Evolutionary conservation across 2,797 vertebrate species (phyloP), one percentile per base, ranked within the genome.

Genomic region (Remorina albescens): DNA sequence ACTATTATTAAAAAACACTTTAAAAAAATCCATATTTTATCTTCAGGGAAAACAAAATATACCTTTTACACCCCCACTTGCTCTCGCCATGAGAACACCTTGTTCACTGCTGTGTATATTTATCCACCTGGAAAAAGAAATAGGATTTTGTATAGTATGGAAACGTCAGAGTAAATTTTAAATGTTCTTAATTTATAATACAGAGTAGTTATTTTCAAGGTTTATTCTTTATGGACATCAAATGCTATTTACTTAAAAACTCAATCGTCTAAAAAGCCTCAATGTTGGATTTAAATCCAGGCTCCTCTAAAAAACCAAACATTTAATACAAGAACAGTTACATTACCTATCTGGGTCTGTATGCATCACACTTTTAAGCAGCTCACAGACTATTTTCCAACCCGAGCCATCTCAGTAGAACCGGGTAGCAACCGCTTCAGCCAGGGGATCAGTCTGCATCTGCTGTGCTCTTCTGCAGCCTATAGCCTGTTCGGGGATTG

Each of bases 391-490:
- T 73, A 26, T 58, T 63, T 46, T 64, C 60, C 70, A 72, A 51
- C 62, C 76, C 6, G 56, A 73, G 56, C 56, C 50, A 63, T 63
- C 76, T 74, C 74, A 54, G 61, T 87, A 55, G 78, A 78, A 81
- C 83, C 79, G 86, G 67, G 73, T 58, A 78, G 59, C 76, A 57
- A 63, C 68, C 11, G 56, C 68, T 57, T 71, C 37, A 82, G 74
- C 77, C 77, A 23, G 75, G 83, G 84, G 85, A 84, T 87, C 83
- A 74, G 84, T 79, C 79, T 88, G 73, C 81, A 86, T 86, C 80
- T 84, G 85, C 74, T 76, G 64, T 50, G 78, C 77, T 79, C 58
- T 79, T 76, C 80, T 73, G 73, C 84, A 74, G 72, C 76, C 80
- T 44, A 61, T 71, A 62, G 71, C 37, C 69, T 80, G 76, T 77